A percentile compares a stretch with the other conserved stretches of the same genome.
Conservation (phyloP, 1,140 invertebrate species). For the Atta texana region DNA sequence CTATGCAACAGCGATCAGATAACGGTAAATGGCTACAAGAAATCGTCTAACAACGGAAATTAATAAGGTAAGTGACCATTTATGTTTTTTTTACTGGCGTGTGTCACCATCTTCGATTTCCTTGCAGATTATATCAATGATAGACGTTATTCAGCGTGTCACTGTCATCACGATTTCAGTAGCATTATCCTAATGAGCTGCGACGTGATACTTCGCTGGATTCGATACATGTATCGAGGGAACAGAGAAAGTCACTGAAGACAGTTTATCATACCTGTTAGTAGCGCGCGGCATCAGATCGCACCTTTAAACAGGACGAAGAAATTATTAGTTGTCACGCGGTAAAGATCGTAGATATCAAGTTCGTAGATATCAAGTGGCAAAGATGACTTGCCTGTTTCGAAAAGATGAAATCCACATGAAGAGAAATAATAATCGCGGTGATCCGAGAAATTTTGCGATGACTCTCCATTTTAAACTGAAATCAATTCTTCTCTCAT, state of each 20-base stretch:
- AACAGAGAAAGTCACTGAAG: slow-evolving; percentile 26
- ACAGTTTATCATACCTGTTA: not conserved
- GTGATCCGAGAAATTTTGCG: not conserved
- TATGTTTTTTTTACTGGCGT: slow-evolving; percentile 35
- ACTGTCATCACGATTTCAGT: slow-evolving; percentile 29
- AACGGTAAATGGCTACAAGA: not conserved
- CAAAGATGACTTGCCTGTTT: not conserved
- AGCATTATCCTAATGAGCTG: slow-evolving; percentile 27
- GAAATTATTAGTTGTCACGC: slow-evolving; percentile 13
- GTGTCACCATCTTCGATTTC: slow-evolving; percentile 36
- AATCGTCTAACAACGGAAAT: slow-evolving; percentile 8
- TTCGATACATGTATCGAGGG: slow-evolving; percentile 1
- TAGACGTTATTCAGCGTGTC: slow-evolving; percentile 25
- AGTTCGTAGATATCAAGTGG: not conserved
- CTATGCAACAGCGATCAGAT: slow-evolving; percentile 31
- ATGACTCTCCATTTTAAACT: not conserved
- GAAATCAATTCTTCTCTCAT: slow-evolving; percentile 38
- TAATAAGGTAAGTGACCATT: slow-evolving; percentile 56
- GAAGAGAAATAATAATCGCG: not conserved
- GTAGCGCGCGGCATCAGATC: not conserved
- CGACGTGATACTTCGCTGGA: slow-evolving; percentile 4
- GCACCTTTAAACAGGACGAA: not conserved
- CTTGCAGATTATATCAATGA: slow-evolving; percentile 11
- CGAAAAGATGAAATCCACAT: not conserved
- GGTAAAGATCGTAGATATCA: not conserved